phyloP scores from a whole-genome alignment of 2,113 vertebrate species.

The Eubucco bourcierii region DNA sequence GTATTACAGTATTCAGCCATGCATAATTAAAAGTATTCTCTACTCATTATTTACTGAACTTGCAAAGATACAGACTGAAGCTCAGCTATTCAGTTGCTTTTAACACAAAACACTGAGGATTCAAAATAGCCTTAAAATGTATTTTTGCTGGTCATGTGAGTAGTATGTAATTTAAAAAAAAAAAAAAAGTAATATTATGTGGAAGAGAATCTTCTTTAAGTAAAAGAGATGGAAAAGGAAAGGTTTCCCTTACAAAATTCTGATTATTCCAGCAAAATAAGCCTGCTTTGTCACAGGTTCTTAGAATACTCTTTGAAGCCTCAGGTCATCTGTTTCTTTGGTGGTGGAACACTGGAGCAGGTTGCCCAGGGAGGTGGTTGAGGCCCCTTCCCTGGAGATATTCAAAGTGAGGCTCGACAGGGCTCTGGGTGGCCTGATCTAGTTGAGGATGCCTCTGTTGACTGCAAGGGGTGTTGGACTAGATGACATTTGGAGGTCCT shows the following conservation, averaged over 20 bases:
- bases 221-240: not conserved
- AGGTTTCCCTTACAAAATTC: not conserved
- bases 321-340: not conserved
- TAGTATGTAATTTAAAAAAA: not conserved
- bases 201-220: not conserved
- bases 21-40: not conserved
- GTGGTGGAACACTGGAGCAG: not conserved
- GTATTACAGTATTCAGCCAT: not conserved
- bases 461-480: too few species aligned
- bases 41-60: not conserved
- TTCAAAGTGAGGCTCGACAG: too few species aligned
- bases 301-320: not conserved
- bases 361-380: too few species aligned
- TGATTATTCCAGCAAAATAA: not conserved
- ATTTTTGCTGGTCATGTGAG: not conserved
- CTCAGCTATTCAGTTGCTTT: not conserved
- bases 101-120: not conserved
- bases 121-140: not conserved
- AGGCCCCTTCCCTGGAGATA: too few species aligned
- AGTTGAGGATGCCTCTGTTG: too few species aligned
- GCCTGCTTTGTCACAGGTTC: not conserved
- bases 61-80: not conserved
- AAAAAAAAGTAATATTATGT: not conserved
- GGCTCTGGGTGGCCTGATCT: too few species aligned
- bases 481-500: too few species aligned